Evolutionary conservation across 2,797 vertebrate species (phyloP).

Genomic region (Paedocypris micromegethes): DNA sequence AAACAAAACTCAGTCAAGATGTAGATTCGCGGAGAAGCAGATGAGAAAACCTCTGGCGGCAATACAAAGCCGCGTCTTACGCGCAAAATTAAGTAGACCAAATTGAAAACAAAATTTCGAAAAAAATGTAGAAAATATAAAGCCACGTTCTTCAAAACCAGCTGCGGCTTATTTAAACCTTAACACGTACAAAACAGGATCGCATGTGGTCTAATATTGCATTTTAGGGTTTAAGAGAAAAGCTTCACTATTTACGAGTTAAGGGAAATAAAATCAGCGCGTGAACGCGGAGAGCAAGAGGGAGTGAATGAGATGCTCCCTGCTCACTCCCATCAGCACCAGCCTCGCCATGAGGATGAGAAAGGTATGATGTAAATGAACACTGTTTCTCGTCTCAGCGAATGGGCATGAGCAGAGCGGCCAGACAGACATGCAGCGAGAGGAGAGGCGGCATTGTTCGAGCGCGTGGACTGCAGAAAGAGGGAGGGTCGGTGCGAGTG

Average conservation of each 20-base stretch:
- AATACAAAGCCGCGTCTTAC: background rate
- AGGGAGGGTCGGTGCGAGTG: slow-evolving; percentile 21
- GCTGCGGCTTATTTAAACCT: slow-evolving; percentile 7
- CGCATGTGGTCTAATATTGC: background rate
- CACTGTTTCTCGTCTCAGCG: slow-evolving; percentile 3
- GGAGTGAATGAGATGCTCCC: slow-evolving; percentile 47
- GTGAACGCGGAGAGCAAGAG: slow-evolving; percentile 36
- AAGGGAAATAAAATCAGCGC: slow-evolving; percentile 7
- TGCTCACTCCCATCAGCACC: slow-evolving; percentile 45
- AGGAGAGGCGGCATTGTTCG: slow-evolving; percentile 8
- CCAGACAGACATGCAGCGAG: background rate
- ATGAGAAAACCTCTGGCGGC: background rate
- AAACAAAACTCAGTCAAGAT: slow-evolving; percentile 2
- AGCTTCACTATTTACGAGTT: too few relatives aligned
- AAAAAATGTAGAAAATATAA: background rate
- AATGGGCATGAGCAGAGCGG: slow-evolving; percentile 20
- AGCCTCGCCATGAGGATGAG: slow-evolving; percentile 30
- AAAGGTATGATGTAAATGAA: slow-evolving; percentile 38
- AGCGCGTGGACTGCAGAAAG: slow-evolving; percentile 43
- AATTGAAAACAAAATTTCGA: background rate
- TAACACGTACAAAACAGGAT: slow-evolving; percentile 6
- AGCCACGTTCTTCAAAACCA: slow-evolving; percentile 7
- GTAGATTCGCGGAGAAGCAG: background rate
- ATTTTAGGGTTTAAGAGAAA: background rate
- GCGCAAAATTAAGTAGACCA: slow-evolving; percentile 2